These are phyloP conservation scores for Rhipidura dahli DNA, from an alignment of 2,113 vertebrate species.

Conservation along the genomic window DNA sequence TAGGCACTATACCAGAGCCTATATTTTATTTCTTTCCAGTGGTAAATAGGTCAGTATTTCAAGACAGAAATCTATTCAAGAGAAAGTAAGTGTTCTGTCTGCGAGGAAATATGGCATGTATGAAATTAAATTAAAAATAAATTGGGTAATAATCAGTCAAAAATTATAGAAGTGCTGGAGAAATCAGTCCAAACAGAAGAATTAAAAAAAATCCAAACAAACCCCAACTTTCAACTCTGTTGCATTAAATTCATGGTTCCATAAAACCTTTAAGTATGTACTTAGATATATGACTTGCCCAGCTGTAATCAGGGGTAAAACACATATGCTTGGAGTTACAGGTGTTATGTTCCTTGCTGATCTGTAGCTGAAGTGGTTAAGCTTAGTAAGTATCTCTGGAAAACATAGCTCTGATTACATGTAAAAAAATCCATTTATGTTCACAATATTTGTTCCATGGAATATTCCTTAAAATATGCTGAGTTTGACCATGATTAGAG, in stretches of 20 bases:
- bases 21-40: constrained; percentile 28
- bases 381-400: not conserved
- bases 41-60: constrained; percentile 46
- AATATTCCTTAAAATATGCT: not conserved
- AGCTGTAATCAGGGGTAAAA: not conserved
- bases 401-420: not conserved
- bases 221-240: not conserved
- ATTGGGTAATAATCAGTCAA: constrained; percentile 28
- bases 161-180: constrained; percentile 4
- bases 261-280: not conserved
- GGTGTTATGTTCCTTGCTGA: not conserved
- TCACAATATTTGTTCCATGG: not conserved
- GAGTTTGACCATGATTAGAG: not conserved
- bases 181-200: not conserved
- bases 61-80: constrained; percentile 4
- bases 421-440: not conserved
- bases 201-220: not conserved
- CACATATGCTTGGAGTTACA: not conserved
- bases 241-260: not conserved
- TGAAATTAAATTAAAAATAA: constrained; percentile 52
- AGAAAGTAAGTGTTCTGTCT: constrained; percentile 16
- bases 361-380: not conserved
- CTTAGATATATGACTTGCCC: not conserved
- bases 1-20: not conserved
- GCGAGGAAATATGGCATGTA: not conserved